Conservation (phyloP, 2,797 vertebrate species). For the Graptemys geographica region DNA sequence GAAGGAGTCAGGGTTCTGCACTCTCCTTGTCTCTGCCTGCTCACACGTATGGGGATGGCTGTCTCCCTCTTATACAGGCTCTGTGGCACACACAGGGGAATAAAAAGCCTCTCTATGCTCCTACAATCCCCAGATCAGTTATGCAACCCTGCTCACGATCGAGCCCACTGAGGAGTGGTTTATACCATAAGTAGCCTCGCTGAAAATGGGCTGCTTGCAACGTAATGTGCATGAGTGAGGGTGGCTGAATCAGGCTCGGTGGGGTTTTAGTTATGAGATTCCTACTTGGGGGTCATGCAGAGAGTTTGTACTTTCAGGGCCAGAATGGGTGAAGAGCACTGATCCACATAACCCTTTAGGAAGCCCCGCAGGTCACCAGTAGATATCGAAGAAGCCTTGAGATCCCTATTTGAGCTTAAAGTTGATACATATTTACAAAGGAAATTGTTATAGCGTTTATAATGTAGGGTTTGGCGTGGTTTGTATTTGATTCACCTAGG, state of each 20-base stretch:
- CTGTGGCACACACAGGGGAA: not conserved
- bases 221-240: not conserved
- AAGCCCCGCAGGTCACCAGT: not conserved
- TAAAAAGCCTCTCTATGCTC: too few species aligned
- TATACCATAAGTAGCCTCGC: not conserved
- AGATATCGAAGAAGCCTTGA: not conserved
- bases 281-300: not conserved
- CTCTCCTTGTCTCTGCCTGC: not conserved
- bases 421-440: too few species aligned
- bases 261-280: not conserved
- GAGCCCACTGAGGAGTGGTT: not conserved
- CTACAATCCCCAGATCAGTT: not conserved
- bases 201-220: not conserved
- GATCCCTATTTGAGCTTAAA: not conserved
- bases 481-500: not conserved
- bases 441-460: not conserved
- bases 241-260: not conserved
- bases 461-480: not conserved
- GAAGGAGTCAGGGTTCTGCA: not conserved
- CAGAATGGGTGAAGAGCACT: not conserved
- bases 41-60: not conserved
- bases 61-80: too few species aligned
- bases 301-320: not conserved
- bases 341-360: not conserved
- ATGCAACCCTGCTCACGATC: not conserved